Evolutionary conservation across 2,888 invertebrate genomes (phyloP).

Genomic region (Erpobdella octoculata): DNA sequence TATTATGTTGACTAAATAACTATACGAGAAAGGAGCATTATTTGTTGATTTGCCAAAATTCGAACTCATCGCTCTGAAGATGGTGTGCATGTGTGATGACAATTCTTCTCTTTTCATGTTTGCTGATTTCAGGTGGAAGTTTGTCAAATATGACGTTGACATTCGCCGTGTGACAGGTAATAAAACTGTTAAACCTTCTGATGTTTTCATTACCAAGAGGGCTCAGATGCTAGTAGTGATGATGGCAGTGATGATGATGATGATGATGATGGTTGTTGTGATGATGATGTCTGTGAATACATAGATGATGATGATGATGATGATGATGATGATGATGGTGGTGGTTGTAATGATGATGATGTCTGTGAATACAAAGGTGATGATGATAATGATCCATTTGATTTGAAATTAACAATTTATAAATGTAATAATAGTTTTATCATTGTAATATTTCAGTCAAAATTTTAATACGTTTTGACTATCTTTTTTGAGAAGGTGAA

Average conservation of each 20-base stretch:
- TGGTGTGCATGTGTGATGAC: no score
- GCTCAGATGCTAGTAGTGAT: slow-evolving; percentile 8
- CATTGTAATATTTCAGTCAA: no score
- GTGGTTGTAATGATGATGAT: neutral
- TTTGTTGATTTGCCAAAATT: neutral
- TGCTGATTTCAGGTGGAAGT: no score
- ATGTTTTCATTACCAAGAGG: neutral
- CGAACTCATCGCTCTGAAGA: no score
- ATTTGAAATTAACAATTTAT: neutral
- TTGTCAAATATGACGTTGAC: neutral
- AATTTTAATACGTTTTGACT: no score
- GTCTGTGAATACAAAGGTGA: no score
- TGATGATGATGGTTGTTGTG: slow-evolving; percentile 14
- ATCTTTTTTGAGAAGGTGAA: no score
- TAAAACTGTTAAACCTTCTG: neutral
- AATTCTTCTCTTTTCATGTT: no score
- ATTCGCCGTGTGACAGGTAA: neutral
- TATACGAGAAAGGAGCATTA: no score
- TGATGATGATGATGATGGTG: neutral
- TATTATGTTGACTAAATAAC: no score
- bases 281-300: neutral
- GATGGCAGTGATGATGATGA: slow-evolving; percentile 17
- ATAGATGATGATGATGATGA: slow-evolving; percentile 12
- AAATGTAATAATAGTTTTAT: no score
- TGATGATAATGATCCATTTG: no score